phyloP scores from a whole-genome alignment of 2,113 vertebrate genomes.

The Indri indri region DNA sequence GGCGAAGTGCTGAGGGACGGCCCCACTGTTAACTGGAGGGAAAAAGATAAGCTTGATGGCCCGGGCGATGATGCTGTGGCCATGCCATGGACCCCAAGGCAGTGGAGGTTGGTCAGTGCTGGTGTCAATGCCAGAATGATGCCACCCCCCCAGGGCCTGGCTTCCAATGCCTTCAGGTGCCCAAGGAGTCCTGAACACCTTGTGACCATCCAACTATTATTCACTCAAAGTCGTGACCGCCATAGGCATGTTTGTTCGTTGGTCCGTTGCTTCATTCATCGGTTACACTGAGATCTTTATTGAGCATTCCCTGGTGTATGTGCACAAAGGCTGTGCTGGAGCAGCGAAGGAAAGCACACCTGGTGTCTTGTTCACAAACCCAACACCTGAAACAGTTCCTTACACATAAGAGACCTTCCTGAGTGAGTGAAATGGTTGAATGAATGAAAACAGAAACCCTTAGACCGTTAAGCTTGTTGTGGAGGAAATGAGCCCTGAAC shows the following conservation, averaged over 20 bases:
- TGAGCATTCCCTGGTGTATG: not conserved
- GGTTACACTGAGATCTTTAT: not conserved
- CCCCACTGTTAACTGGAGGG: not conserved
- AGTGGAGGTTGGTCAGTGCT: no score
- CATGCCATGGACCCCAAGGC: not conserved
- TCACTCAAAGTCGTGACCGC: not conserved
- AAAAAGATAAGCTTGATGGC: not conserved
- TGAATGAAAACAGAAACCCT: not conserved
- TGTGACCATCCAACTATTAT: not conserved
- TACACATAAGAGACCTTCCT: not conserved
- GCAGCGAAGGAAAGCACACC: not conserved
- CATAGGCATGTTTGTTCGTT: not conserved
- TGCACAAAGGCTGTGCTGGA: not conserved
- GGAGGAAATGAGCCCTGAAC: not conserved
- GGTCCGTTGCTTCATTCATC: not conserved
- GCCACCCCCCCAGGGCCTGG: not conserved
- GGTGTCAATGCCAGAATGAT: not conserved
- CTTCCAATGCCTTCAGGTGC: not conserved
- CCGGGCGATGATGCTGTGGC: no score
- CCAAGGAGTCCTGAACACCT: not conserved
- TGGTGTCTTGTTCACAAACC: not conserved
- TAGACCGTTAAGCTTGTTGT: not conserved
- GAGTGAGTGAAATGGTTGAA: not conserved
- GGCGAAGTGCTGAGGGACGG: not conserved
- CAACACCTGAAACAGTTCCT: not conserved